These are phyloP conservation scores for Drosophila mayaguana DNA, from an alignment of 2,888 invertebrate species.

Conservation along the genomic window DNA sequence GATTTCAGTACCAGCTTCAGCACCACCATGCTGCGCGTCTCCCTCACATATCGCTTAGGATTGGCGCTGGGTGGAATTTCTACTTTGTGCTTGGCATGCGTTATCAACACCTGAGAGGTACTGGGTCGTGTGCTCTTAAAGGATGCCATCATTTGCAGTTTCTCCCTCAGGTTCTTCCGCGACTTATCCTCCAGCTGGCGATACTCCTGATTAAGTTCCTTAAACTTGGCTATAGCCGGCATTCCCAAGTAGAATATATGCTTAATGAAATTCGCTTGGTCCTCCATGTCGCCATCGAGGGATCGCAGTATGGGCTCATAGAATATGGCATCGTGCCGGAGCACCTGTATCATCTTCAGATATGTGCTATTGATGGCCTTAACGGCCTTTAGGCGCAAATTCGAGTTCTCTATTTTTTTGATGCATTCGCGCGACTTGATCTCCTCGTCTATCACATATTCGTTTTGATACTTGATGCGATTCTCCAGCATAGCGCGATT, in stretches of 20 bases:
- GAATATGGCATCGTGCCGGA: constrained; percentile 82
- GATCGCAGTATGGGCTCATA: constrained; percentile 84
- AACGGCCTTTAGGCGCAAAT: constrained; percentile 82
- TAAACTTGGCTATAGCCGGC: constrained; percentile 81
- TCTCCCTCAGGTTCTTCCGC: constrained; percentile 71
- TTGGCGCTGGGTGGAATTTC: constrained; percentile 35
- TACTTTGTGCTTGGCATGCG: constrained; percentile 26
- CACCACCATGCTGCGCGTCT: constrained; percentile 83
- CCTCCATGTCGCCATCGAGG: constrained; percentile 82
- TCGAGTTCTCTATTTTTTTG: constrained; percentile 83
- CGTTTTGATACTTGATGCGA: constrained; percentile 82
- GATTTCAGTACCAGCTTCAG: constrained; percentile 79
- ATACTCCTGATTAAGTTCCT: constrained; percentile 75
- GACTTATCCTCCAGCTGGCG: constrained; percentile 78
- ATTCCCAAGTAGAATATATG: constrained; percentile 83
- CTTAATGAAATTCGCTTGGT: constrained; percentile 82
- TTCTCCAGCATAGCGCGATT: constrained; percentile 78
- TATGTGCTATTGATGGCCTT: constrained; percentile 83
- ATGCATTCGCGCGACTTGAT: constrained; percentile 71
- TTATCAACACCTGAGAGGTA: neutral
- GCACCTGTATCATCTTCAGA: constrained; percentile 80
- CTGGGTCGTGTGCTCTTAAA: constrained; percentile 48
- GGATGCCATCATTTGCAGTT: constrained; percentile 70
- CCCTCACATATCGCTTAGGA: constrained; percentile 82
- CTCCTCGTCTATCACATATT: constrained; percentile 81